Conservation (phyloP, 2,113 vertebrate genomes). For the Microcebus murinus region DNA sequence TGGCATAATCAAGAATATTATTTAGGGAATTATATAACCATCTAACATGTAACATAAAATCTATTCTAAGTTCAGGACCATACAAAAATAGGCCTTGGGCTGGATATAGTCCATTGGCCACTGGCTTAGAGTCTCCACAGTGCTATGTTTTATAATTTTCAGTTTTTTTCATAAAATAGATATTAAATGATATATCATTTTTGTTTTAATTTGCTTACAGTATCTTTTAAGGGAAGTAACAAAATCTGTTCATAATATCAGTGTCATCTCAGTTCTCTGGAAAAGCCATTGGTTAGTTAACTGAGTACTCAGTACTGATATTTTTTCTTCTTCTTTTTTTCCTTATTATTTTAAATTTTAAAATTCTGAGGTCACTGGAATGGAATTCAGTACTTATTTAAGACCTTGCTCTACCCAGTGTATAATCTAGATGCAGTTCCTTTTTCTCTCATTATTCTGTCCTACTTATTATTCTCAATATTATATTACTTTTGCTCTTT, state of each 20-base stretch:
- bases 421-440: neutral
- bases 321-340: no score
- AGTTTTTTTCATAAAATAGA: slow-evolving; percentile 33
- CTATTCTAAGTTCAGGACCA: neutral
- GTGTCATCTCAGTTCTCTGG: neutral
- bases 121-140: neutral
- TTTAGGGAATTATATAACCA: neutral
- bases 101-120: neutral
- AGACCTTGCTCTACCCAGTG: neutral
- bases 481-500: neutral
- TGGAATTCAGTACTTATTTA: neutral
- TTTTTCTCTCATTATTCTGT: neutral
- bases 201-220: neutral
- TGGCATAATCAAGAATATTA: neutral
- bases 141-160: neutral
- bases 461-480: neutral
- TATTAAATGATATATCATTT: neutral
- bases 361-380: no score
- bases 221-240: neutral
- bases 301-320: neutral
- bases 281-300: neutral
- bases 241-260: neutral
- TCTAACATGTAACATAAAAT: neutral
- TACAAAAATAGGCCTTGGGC: neutral
- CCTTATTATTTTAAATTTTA: no score